phyloP scores from a whole-genome alignment of 1,140 invertebrate genomes.

The Ceratina calcarata region DNA sequence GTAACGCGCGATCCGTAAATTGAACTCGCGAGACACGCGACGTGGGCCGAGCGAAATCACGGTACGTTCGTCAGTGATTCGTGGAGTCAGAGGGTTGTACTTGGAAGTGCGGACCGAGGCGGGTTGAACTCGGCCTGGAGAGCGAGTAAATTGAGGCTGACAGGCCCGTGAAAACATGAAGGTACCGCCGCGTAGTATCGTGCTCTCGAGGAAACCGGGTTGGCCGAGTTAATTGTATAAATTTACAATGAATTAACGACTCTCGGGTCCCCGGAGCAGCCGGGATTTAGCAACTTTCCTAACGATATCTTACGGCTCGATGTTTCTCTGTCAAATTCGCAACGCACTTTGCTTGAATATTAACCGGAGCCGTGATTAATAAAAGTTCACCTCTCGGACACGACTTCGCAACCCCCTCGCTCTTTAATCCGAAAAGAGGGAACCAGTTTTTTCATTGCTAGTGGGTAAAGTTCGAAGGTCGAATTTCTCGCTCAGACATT shows the following conservation, averaged over 20 bases:
- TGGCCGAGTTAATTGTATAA: slow-evolving; percentile 61
- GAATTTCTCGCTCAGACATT: background rate
- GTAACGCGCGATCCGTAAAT: background rate
- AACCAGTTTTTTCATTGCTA: too few species aligned
- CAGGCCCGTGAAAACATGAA: slow-evolving; percentile 34
- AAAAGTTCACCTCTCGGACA: background rate
- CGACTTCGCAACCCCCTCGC: background rate
- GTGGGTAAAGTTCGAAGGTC: background rate
- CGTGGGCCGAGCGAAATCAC: slow-evolving; percentile 7
- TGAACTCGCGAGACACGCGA: background rate
- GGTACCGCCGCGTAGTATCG: slow-evolving; percentile 10
- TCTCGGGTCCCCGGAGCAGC: background rate
- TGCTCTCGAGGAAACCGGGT: slow-evolving; percentile 20
- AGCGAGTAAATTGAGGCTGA: slow-evolving; percentile 28
- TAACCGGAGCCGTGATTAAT: background rate
- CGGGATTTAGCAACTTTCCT: slow-evolving; percentile 33
- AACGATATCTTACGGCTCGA: slow-evolving; percentile 30
- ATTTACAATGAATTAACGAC: slow-evolving; percentile 64
- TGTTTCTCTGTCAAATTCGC: background rate
- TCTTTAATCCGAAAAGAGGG: background rate
- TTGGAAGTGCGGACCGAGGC: background rate
- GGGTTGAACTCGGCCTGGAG: background rate
- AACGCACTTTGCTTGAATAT: background rate
- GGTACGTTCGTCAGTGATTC: slow-evolving; percentile 27
- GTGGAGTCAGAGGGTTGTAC: slow-evolving; percentile 13